Evolutionary conservation across 2,113 vertebrate genomes (phyloP), one percentile per base, ranked within the genome.

Genomic region (Sturnira hondurensis): DNA sequence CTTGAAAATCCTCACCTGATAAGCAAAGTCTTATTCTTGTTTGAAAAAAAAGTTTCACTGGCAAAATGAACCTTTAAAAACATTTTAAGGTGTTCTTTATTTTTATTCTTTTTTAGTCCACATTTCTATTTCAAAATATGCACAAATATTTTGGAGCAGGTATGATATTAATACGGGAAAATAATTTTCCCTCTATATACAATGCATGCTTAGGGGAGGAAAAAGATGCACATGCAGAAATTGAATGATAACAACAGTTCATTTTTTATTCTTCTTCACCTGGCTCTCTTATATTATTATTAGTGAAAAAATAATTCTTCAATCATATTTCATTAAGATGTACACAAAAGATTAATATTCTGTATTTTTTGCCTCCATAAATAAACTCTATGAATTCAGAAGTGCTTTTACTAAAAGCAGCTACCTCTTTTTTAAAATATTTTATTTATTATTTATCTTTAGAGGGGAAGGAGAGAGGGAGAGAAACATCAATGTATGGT

Each of bases 241-340:
- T 94, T 74, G 47, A 88, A 10, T 73, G 65, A 56, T 67, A 58
- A 47, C 8, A 85, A 38, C 19, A 89, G 38, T 52, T 82, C 50
- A 71, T 82, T 76, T 90, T 94, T 87, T 43, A 80, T 26, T 81
- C 71, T 70, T 91, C 43, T 92, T 94, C 20, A 26, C 45, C 41
- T 70, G 43, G 28, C 38, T 88, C 52, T 31, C 4, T 80, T 82
- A 94, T 20, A 61, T 15, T 41, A 33, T 65, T 87, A 94, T 54
- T 85, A 65, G 14, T 41, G 28, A 83, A 31, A 92, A 93, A 95
- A 83, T 47, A 82, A 94, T 71, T 90, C 9, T 73, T 92, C 31
- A 68, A 74, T 41, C 1, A 65, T 45, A 80, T 94, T 71, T 96
- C 38, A 91, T 67, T 87, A 24, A 73, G 85, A 77, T 85, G 20